Percentiles rank a stretch among this genome's conserved stretches.
Evolutionary conservation across 2,797 vertebrate species (phyloP).

Genomic region (Gymnodraco acuticeps): DNA sequence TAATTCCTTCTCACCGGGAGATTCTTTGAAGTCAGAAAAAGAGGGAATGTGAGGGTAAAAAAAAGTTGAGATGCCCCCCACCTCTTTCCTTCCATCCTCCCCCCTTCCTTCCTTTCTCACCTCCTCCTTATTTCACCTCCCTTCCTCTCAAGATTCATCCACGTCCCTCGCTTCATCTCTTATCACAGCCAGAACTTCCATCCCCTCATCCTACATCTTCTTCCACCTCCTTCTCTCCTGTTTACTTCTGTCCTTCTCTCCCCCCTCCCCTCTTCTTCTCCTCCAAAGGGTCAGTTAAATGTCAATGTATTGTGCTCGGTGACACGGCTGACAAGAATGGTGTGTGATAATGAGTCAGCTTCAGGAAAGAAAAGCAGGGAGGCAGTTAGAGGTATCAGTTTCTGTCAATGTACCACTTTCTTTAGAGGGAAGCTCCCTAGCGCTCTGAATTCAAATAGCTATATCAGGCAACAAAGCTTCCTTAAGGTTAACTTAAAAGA

Average conservation of each 20-base stretch:
- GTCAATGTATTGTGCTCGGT: conserved; percentile 69
- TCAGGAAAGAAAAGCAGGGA: conserved; percentile 46
- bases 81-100: conserved; percentile 21
- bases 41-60: conserved; percentile 58
- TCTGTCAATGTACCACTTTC: conserved; percentile 42
- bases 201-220: conserved; percentile 12
- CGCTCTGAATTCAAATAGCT: neutral
- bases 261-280: conserved; percentile 23
- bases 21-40: conserved; percentile 76
- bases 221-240: conserved; percentile 11
- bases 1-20: conserved; percentile 71
- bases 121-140: conserved; percentile 23
- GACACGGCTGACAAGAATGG: conserved; percentile 64
- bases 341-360: conserved; percentile 67
- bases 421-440: conserved; percentile 3
- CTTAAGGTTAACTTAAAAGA: neutral
- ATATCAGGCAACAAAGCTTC: neutral
- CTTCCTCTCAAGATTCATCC: conserved; percentile 21
- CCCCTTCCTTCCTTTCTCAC: conserved; percentile 18
- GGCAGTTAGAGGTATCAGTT: conserved; percentile 46
- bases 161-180: conserved; percentile 25
- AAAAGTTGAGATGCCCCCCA: conserved; percentile 29
- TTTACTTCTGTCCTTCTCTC: conserved; percentile 11
- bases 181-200: conserved; percentile 20
- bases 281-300: conserved; percentile 66